These are phyloP conservation scores for Synodontis membranacea DNA, from an alignment of 2,113 vertebrate species.

Conservation along the genomic window DNA sequence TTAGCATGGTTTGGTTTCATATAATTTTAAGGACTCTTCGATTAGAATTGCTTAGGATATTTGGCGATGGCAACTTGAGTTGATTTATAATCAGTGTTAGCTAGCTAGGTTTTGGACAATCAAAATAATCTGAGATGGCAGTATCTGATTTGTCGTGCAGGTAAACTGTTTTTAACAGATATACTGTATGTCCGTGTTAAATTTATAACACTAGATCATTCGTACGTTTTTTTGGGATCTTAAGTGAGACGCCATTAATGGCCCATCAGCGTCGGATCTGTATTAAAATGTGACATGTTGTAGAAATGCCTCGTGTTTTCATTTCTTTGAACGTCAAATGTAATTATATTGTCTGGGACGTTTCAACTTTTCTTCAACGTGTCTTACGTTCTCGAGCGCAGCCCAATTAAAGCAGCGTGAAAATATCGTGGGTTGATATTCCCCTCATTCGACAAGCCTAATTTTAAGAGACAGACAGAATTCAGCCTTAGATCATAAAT, in stretches of 20 bases:
- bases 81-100: background rate
- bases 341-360: slow-evolving; percentile 46
- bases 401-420: slow-evolving; percentile 38
- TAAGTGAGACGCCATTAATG: no score
- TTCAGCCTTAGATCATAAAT: slow-evolving; percentile 50
- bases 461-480: slow-evolving; percentile 32
- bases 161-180: background rate
- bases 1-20: background rate
- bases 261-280: background rate
- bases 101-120: background rate
- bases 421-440: slow-evolving; percentile 39
- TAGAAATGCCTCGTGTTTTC: background rate
- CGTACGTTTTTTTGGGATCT: no score
- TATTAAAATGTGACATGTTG: background rate
- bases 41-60: background rate
- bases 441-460: slow-evolving; percentile 30
- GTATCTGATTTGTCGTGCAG: background rate
- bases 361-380: slow-evolving; percentile 35
- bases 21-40: background rate
- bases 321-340: slow-evolving; percentile 34
- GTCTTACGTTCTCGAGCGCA: slow-evolving; percentile 17
- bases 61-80: no score
- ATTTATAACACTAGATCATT: background rate
- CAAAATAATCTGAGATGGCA: background rate
- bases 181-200: background rate